Evolutionary conservation across 2,113 vertebrate species (phyloP).

Genomic region (Candoia aspera): DNA sequence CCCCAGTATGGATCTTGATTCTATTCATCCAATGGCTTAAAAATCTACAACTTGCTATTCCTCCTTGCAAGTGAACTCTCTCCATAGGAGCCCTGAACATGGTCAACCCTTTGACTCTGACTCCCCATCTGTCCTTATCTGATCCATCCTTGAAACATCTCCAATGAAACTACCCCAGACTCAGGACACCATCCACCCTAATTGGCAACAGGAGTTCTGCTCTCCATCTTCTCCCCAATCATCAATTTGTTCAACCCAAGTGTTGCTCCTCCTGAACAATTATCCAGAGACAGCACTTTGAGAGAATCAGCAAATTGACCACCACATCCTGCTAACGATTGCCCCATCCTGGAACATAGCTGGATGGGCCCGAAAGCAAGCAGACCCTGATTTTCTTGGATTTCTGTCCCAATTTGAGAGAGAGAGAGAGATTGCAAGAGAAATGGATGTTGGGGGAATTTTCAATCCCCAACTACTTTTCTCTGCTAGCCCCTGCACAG

Average conservation of each 20-base stretch:
- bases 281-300: not conserved
- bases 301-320: not conserved
- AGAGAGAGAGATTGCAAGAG: too few relatives aligned
- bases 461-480: not conserved
- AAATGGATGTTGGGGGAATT: too few relatives aligned
- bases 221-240: not conserved
- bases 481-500: not conserved
- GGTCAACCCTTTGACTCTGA: not conserved
- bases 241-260: not conserved
- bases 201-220: not conserved
- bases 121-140: not conserved
- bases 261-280: not conserved
- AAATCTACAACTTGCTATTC: not conserved
- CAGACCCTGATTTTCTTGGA: not conserved
- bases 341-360: not conserved
- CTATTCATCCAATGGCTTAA: not conserved
- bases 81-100: not conserved
- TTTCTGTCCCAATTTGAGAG: not conserved
- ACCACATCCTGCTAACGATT: not conserved
- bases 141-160: not conserved
- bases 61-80: not conserved
- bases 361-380: not conserved
- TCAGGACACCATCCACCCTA: not conserved
- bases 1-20: not conserved
- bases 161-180: not conserved